A percentile compares a stretch with the other conserved stretches of the same genome.
Conservation (phyloP, 2,797 vertebrate genomes). For the Acanthopagrus latus region DNA sequence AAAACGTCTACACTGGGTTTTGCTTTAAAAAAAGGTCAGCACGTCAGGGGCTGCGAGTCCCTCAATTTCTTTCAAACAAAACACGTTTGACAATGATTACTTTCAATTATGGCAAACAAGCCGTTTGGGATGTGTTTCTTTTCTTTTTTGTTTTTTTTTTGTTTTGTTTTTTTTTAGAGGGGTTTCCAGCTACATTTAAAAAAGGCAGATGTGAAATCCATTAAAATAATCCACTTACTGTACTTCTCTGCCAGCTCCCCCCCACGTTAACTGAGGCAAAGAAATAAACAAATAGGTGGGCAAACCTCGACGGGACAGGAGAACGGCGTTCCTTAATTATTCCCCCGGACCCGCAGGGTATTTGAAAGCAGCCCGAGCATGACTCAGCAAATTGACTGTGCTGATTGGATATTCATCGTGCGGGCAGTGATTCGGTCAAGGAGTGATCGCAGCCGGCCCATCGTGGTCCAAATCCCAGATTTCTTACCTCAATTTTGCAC, state of each 20-base stretch:
- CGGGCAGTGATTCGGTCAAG: conserved; percentile 61
- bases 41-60: not conserved
- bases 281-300: conserved; percentile 78
- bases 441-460: conserved; percentile 55
- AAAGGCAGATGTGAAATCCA: conserved; percentile 54
- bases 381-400: conserved; percentile 85
- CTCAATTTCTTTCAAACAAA: conserved; percentile 17
- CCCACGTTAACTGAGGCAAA: conserved; percentile 54
- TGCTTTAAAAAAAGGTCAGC: not conserved
- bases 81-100: conserved; percentile 36
- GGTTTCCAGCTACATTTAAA: conserved; percentile 36
- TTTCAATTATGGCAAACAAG: conserved; percentile 52
- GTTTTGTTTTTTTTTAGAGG: conserved; percentile 27
- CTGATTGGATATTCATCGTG: conserved; percentile 85
- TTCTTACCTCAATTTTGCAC: conserved; percentile 47
- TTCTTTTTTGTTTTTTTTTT: no score
- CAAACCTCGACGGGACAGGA: conserved; percentile 65
- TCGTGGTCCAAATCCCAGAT: conserved; percentile 43
- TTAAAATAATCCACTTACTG: conserved; percentile 32
- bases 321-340: conserved; percentile 79
- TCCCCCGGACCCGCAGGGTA: conserved; percentile 73
- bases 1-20: conserved; percentile 36
- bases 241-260: conserved; percentile 48
- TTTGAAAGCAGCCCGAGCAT: conserved; percentile 83
- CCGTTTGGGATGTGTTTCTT: conserved; percentile 42